Base-by-base conservation (phyloP, 2,888 invertebrate genomes). In the Epistrophella euchroma region DNA sequence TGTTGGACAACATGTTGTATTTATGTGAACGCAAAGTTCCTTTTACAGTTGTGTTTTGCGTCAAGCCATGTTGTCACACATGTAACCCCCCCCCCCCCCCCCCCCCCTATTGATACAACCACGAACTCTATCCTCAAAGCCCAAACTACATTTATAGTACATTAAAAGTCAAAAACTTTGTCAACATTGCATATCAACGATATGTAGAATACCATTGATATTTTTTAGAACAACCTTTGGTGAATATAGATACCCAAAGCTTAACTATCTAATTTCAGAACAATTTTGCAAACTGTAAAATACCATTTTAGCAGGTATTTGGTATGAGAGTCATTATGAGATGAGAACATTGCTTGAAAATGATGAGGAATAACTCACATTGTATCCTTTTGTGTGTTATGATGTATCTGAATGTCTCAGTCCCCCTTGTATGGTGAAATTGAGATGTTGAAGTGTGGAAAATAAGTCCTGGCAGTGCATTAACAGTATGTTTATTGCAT, bases 401-500 rank as follows among this genome's bases (percentile, higher is more conserved):
- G 28, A 32, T 56, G 11, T 56, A 32, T 17, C 32, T 56, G 56
- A 56, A 32, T 56, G 55, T n/a, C 25, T 28, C 11, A 55, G 55
- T 55, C 55, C 28, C 32, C 17, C 55, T 32, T 55, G 10, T n/a
- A 32, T 55, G 32, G 11, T 5, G 56, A 35, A 35, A 56, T 32
- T 56, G 17, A 32, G 56, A 56, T 56, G 32, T 56, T 56, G 56
- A 56, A 56, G 56, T 56, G 56, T 35, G 17, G 32, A 17, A 56
- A 56, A 56, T 56, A 35, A 56, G 56, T 17, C 56, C 32, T 56
- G 56, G 32, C 56, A 56, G 56, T 56, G 56, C 56, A 56, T 56
- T 56, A 56, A 56, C 32, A 56, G 28, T 25, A 4, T 4, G 17
- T 11, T 56, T 35, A 32, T 56, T 56, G 35, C 11, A 17, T 56